Percentiles rank a stretch among this genome's conserved stretches.
Conservation (phyloP, 2,888 invertebrate genomes). For the Anticlea derivata region DNA sequence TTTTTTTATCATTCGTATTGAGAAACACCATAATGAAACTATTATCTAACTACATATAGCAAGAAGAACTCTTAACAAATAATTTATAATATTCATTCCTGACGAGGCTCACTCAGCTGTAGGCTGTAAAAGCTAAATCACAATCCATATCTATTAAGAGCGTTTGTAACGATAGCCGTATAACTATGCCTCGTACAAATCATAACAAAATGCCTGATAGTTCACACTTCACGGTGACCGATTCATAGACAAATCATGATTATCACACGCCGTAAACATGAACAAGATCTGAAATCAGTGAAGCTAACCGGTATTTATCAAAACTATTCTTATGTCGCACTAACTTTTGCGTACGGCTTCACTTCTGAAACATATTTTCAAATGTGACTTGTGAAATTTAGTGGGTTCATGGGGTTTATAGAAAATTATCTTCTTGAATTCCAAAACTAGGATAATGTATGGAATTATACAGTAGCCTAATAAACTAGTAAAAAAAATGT, state of each 20-base stretch:
- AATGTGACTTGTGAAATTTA: too few species aligned
- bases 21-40: too few species aligned
- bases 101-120: background rate
- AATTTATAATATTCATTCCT: too few species aligned
- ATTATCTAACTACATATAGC: too few species aligned
- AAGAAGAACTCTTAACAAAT: too few species aligned
- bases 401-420: too few species aligned
- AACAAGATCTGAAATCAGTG: constrained; percentile 55
- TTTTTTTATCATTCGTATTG: too few species aligned
- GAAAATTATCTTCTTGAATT: too few species aligned
- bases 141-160: constrained; percentile 16
- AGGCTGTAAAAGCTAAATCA: constrained; percentile 7
- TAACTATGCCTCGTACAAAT: constrained; percentile 25
- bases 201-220: constrained; percentile 43
- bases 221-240: constrained; percentile 41
- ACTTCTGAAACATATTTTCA: background rate
- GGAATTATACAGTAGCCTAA: too few species aligned
- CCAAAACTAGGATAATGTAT: too few species aligned
- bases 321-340: constrained; percentile 27
- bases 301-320: constrained; percentile 49
- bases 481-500: too few species aligned
- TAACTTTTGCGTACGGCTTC: constrained; percentile 24
- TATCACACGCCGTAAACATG: constrained; percentile 55
- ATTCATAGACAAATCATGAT: constrained; percentile 63
- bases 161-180: constrained; percentile 16